phyloP scores from a whole-genome alignment of 1,140 invertebrate species.

The Conopomorpha cramerella region DNA sequence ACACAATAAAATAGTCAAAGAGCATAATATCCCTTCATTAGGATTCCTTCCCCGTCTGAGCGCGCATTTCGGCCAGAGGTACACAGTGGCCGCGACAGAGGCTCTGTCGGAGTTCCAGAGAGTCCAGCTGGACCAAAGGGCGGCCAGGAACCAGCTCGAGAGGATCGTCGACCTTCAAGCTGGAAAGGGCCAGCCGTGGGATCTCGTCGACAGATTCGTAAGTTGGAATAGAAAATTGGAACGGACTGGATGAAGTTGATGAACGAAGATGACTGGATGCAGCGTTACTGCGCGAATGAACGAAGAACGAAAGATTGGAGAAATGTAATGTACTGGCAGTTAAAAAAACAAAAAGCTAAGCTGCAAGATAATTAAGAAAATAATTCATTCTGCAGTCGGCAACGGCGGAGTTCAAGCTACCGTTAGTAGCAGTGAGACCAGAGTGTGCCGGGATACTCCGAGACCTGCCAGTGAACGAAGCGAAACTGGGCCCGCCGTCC shows the following conservation, averaged over 20 bases:
- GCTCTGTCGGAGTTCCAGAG: conserved; percentile 70
- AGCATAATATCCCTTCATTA: too few species aligned
- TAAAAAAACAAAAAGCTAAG: too few species aligned
- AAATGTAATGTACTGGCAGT: too few species aligned
- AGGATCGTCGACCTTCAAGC: conserved; percentile 62
- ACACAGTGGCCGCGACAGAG: conserved; percentile 67
- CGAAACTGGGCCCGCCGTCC: conserved; percentile 50
- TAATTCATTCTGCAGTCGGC: conserved; percentile 54
- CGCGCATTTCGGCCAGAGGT: conserved; percentile 67
- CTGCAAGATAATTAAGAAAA: conserved; percentile 1
- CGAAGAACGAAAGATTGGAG: too few species aligned
- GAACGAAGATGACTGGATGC: too few species aligned
- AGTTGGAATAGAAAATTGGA: conserved; percentile 14
- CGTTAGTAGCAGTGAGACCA: conserved; percentile 66
- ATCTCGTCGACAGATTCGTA: conserved; percentile 66
- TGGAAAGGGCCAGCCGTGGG: conserved; percentile 61
- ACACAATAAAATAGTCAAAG: too few species aligned
- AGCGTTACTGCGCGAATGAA: too few species aligned
- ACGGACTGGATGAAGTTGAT: neutral
- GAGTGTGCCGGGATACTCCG: conserved; percentile 66
- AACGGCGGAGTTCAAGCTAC: conserved; percentile 67
- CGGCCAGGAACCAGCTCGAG: conserved; percentile 56
- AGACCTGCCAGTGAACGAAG: conserved; percentile 62
- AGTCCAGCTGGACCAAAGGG: conserved; percentile 60
- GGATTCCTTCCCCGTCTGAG: conserved; percentile 69